Evolutionary conservation across 2,113 vertebrate species (phyloP), one percentile per base, ranked within the genome.

Genomic region (Lagenorhynchus albirostris): DNA sequence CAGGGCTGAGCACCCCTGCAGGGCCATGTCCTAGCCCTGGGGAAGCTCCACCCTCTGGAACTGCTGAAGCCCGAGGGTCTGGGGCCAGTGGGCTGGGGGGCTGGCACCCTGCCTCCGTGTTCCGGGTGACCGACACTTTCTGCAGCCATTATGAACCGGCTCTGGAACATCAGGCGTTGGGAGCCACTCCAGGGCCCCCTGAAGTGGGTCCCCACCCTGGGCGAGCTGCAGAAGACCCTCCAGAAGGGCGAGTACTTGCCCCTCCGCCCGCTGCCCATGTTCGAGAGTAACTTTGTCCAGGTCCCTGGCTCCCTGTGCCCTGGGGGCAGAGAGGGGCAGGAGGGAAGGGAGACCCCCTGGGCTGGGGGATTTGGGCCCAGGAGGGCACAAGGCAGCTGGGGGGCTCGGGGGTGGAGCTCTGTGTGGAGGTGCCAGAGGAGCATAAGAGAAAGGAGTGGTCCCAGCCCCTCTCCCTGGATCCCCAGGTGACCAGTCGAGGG

Each of bases 211-310:
- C 98, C 98, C 5, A 33, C 80, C 11, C 89, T 94, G 29, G 97
- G 98, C 17, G 87, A 96, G 87, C 96, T 98, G 41, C 98, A 98
- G 90, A 98, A 95, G 92, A 96, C 95, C 53, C 94, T 98, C n/a
- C 94, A 90, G 89, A 94, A 80, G 95, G 97, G 95, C 38, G 97
- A 98, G 71, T 95, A 98, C 94, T 76, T 96, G 70, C 98, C 98
- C 92, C 94, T 98, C 58, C 63, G 80, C 76, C 97, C 96, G 31
- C 68, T 97, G 95, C 97, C 98, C 84, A 98, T 98, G 97, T 98
- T 98, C 76, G 98, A 98, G 98, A 98, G 98, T 79, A 95, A 98
- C 97, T 98, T 98, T 47, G 18, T 98, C 8, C 98, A 98, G 98
- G 98, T 98, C 38, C 86, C 94, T n/a, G 12, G 67, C 84, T 55